A percentile compares a stretch with the other conserved stretches of the same genome.
phyloP scores from a whole-genome alignment of 2,113 vertebrate species.

The Stercorarius parasiticus region DNA sequence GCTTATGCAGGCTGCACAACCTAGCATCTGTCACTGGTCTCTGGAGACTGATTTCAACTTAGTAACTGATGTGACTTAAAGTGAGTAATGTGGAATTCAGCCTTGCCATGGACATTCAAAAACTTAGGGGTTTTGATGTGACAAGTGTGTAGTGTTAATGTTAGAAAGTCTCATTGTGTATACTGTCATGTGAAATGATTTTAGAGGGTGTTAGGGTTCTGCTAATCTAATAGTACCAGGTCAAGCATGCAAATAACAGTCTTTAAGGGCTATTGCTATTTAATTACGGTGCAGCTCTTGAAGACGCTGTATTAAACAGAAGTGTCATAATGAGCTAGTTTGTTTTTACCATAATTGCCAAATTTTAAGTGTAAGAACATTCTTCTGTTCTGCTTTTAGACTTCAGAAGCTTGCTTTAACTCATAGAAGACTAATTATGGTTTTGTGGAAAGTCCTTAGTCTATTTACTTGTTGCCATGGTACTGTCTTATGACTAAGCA shows the following conservation, averaged over 20 bases:
- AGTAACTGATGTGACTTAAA: not conserved
- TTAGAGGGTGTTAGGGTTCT: not conserved
- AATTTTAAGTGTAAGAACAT: conserved; percentile 4
- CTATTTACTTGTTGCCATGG: conserved; percentile 38
- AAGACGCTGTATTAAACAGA: not conserved
- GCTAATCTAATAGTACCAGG: not conserved
- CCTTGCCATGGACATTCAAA: not conserved
- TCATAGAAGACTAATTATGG: not conserved
- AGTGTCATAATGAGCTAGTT: not conserved
- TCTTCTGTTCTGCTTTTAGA: not conserved
- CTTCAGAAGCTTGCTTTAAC: not conserved
- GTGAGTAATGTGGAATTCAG: not conserved
- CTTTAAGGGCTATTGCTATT: not conserved
- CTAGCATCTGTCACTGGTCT: not conserved
- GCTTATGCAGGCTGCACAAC: not conserved
- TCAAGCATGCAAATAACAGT: not conserved
- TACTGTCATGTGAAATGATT: not conserved
- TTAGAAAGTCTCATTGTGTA: not conserved
- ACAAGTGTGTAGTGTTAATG: not conserved
- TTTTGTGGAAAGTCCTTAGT: conserved; percentile 16
- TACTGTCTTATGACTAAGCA: not conserved
- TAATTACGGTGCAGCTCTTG: not conserved
- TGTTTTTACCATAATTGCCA: not conserved
- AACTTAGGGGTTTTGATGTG: not conserved
- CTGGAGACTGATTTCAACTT: not conserved